Base-by-base conservation (phyloP, 1,140 invertebrate species). In the Zaprionus vittiger region DNA sequence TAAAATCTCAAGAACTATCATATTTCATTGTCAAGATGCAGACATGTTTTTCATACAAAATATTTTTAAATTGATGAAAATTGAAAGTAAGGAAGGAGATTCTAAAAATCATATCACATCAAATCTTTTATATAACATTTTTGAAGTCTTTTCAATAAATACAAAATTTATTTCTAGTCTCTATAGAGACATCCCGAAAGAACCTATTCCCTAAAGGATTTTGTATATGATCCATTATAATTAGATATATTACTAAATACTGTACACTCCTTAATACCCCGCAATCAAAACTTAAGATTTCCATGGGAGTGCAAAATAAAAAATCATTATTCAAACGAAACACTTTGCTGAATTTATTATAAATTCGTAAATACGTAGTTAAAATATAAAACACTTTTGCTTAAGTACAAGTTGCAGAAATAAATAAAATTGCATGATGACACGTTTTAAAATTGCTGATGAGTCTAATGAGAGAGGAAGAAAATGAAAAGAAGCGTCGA, bases 291-390 rank as follows among this genome's bases (percentile, higher is more conserved):
- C 0, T 15, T 5, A n/a, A 15, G 15, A 41, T 41, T 5, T 41
- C 15, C 5, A 9, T 17, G 3, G 0, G 6, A 44, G 1, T 44
- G 5, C 41, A 49, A 49, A 49, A 9, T 49, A 4, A 17, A 49
- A 49, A 52, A 24, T 24, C 9, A 24, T 24, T 4, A 22, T 52
- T 24, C 11, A 72, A 83, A 80, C 73, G 49, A 80, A 83, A 84
- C 64, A 73, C 38, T 70, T 68, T 61, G 11, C 17, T 79, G 71
- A 85, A 85, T 82, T 79, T 86, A 86, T 79, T 76, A 73, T 83
- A 87, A 89, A 87, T 80, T 86, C 83, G 69, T 83, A 77, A 20
- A 80, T 57, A n/a, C n/a, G n/a, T n/a, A 62, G 69, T 67, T 74
- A 54, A 38, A 22, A 34, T 34, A 34, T 57, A 71, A 68, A 86